Percentiles rank a stretch among this genome's conserved stretches.
Conservation (phyloP, 2,113 vertebrate species). For the Nothoprocta pentlandii region DNA sequence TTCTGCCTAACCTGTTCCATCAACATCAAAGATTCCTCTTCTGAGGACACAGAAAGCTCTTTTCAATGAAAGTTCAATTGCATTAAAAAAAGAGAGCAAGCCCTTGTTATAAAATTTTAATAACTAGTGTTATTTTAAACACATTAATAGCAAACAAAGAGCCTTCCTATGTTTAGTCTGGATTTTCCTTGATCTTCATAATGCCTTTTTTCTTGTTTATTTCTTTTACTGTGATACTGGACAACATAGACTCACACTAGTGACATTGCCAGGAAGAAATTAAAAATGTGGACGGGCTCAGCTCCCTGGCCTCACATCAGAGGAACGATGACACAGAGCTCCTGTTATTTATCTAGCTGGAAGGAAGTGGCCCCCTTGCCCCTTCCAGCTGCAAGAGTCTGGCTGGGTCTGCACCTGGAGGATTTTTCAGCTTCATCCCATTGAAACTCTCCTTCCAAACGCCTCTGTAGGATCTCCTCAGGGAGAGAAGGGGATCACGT, state of each 20-base stretch:
- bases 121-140: conserved; percentile 45
- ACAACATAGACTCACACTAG: conserved; percentile 5
- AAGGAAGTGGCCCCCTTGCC: conserved; percentile 19
- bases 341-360: background rate
- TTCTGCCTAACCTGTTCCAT: background rate
- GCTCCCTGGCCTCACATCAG: conserved; percentile 47
- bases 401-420: background rate
- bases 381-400: conserved; percentile 11
- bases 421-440: background rate
- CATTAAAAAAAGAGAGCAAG: conserved; percentile 30
- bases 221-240: conserved; percentile 37
- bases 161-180: conserved; percentile 53
- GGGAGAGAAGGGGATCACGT: background rate
- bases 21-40: conserved; percentile 7
- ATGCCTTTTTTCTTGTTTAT: conserved; percentile 59
- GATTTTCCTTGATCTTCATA: conserved; percentile 60
- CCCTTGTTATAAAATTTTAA: conserved; percentile 46
- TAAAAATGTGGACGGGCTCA: background rate
- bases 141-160: conserved; percentile 41
- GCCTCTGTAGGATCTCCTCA: background rate
- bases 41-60: conserved; percentile 10
- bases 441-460: background rate
- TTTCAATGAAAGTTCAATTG: conserved; percentile 48
- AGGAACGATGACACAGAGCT: background rate
- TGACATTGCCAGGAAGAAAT: conserved; percentile 30